These are phyloP conservation scores for Cololabis saira DNA, from an alignment of 2,113 vertebrate species.

Conservation along the genomic window DNA sequence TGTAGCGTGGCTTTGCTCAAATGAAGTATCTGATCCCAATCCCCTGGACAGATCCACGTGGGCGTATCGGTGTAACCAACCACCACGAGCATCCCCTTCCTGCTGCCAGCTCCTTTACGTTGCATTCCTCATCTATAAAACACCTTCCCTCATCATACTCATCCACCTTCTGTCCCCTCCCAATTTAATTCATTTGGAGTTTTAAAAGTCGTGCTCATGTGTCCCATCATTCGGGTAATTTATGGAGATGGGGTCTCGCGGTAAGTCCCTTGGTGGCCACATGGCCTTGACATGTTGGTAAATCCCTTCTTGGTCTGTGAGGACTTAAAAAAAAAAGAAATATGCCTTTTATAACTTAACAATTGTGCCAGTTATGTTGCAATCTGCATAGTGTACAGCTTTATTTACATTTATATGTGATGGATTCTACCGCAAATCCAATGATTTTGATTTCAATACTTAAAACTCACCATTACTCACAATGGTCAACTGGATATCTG, in stretches of 20 bases:
- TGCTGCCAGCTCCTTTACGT: conserved; percentile 42
- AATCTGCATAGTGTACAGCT: neutral
- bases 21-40: conserved; percentile 80
- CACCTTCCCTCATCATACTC: conserved; percentile 19
- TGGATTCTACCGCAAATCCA: neutral
- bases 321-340: neutral
- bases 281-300: conserved; percentile 42
- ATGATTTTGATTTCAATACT: neutral
- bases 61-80: conserved; percentile 69
- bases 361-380: neutral
- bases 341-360: neutral
- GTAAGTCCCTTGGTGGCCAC: conserved; percentile 56
- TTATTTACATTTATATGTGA: neutral
- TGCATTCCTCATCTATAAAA: conserved; percentile 45
- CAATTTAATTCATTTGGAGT: conserved; percentile 71
- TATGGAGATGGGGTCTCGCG: conserved; percentile 77
- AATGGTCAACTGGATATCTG: too few species aligned
- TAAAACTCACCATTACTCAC: neutral
- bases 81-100: conserved; percentile 31
- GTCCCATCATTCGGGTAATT: conserved; percentile 77
- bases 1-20: conserved; percentile 74
- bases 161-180: conserved; percentile 25
- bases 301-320: conserved; percentile 29
- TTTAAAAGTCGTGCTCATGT: conserved; percentile 79
- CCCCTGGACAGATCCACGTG: conserved; percentile 72